Base-by-base conservation (phyloP, 1,140 invertebrate genomes). In the Neodiprion virginianus region DNA sequence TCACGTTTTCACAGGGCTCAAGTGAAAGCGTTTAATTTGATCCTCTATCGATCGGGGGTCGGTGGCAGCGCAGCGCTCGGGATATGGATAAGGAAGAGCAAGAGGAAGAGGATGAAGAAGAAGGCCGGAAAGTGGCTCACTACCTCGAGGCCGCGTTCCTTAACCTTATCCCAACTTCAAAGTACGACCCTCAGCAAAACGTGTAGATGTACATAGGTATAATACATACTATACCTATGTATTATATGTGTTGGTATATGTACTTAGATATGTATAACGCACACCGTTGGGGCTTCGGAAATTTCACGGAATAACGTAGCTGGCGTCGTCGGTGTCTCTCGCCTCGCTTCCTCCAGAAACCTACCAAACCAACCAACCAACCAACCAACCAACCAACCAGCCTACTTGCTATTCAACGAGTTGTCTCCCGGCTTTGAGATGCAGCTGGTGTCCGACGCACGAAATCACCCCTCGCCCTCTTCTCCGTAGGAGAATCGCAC, bases 321-420 rank as follows among this genome's bases (percentile, higher is more conserved):
- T 11, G 40, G n/a, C 53, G 1, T 40, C 71, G 40, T 28, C 53
- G 8, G 21, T 71, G 23, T 14, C 69, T 71, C 12, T 49, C 69
- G 14, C 61, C 61, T 9, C n/a, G 48, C 17, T 23, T 50, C 49
- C 61, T 50, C 69, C 23, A n/a, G n/a, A 50, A 21, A 50, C 69
- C 69, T 40, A 40, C 28, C 28, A 40, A 40, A 40, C 28, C 28
- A 40, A 40, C 28, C 28, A 40, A 40, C 28, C 17, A 48, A 49
- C 49, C 69, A 21, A 71, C 61, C 69, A 71, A 48, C 47, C 49
- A 48, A 49, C 10, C 12, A 14, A 66, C 49, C 61, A 9, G 8
- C 23, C 28, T 66, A 73, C 47, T 28, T 67, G 14, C 72, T 67
- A 73, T 73, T 73, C 47, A 47, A 73, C 50, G 53, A 67, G 72